Conservation (phyloP, 2,797 vertebrate species). For the Melanotaenia pygmaea region DNA sequence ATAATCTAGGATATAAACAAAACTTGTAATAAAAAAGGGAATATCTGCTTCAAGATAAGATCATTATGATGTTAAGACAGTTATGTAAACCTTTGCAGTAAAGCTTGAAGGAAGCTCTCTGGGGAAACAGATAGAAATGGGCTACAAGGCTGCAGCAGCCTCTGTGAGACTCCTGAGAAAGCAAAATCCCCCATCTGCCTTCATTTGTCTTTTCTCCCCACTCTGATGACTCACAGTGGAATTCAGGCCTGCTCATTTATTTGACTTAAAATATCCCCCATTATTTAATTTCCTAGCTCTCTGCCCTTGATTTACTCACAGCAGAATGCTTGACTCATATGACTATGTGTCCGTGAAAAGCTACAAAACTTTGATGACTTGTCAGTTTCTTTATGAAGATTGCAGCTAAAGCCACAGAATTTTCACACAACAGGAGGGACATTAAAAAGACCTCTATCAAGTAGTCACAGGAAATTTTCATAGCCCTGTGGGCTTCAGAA, state of each 20-base stretch:
- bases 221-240: conserved; percentile 36
- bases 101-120: conserved; percentile 36
- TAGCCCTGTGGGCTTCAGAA: conserved; percentile 20
- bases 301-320: conserved; percentile 53
- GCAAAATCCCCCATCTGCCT: conserved; percentile 52
- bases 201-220: conserved; percentile 51
- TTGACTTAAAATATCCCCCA: conserved; percentile 41
- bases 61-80: conserved; percentile 33
- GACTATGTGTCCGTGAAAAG: conserved; percentile 20
- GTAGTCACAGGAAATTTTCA: conserved; percentile 42
- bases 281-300: conserved; percentile 53
- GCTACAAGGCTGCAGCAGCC: conserved; percentile 42
- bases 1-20: conserved; percentile 1
- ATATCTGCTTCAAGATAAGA: conserved; percentile 11
- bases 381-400: conserved; percentile 28
- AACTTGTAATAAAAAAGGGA: neutral
- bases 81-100: conserved; percentile 46
- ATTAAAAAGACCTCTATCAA: conserved; percentile 50
- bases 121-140: conserved; percentile 46
- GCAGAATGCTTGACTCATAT: conserved; percentile 12
- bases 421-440: conserved; percentile 33
- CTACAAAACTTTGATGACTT: conserved; percentile 26
- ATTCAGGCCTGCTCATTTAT: conserved; percentile 47
- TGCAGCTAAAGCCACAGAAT: conserved; percentile 17
- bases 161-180: conserved; percentile 45